phyloP scores from a whole-genome alignment of 1,140 invertebrate genomes.

The Zaprionus vittiger region DNA sequence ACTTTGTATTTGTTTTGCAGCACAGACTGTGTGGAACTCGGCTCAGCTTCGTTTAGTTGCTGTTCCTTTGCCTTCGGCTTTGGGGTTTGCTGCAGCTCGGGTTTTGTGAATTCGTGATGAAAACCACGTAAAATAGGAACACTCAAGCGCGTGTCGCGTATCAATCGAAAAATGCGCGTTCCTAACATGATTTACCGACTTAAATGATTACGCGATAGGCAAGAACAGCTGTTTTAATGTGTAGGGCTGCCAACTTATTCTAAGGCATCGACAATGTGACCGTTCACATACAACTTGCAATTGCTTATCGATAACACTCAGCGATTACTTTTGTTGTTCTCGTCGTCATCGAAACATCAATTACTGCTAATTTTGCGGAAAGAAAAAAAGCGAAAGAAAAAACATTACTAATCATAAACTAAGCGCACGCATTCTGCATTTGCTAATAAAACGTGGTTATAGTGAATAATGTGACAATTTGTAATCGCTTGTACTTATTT shows the following conservation, averaged over 20 bases:
- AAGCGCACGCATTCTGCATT: slow-evolving; percentile 40
- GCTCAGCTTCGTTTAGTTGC: not conserved
- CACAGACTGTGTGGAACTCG: slow-evolving; percentile 10
- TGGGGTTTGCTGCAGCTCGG: slow-evolving; percentile 25
- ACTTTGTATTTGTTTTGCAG: slow-evolving; percentile 76
- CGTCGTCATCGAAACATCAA: slow-evolving; percentile 45
- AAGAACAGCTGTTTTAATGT: slow-evolving; percentile 26
- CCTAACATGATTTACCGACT: slow-evolving; percentile 54
- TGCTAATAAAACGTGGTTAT: slow-evolving; percentile 27
- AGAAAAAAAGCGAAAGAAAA: slow-evolving; percentile 38
- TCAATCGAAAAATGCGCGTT: slow-evolving; percentile 62
- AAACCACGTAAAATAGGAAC: slow-evolving; percentile 69
- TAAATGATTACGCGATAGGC: slow-evolving; percentile 38
- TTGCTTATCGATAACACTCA: slow-evolving; percentile 16
- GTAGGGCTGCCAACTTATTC: slow-evolving; percentile 14
- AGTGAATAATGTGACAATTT: slow-evolving; percentile 45
- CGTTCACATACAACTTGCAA: not conserved
- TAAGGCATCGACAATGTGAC: slow-evolving; percentile 9
- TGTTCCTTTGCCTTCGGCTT: slow-evolving; percentile 6
- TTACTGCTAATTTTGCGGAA: slow-evolving; percentile 56
- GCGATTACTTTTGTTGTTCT: slow-evolving; percentile 22
- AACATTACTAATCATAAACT: slow-evolving; percentile 46
- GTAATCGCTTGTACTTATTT: slow-evolving; percentile 32
- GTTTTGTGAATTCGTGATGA: slow-evolving; percentile 76
- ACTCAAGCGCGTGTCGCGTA: slow-evolving; percentile 62